Evolutionary conservation across 2,888 invertebrate genomes (phyloP).

Genomic region (Agonum fuliginosum): DNA sequence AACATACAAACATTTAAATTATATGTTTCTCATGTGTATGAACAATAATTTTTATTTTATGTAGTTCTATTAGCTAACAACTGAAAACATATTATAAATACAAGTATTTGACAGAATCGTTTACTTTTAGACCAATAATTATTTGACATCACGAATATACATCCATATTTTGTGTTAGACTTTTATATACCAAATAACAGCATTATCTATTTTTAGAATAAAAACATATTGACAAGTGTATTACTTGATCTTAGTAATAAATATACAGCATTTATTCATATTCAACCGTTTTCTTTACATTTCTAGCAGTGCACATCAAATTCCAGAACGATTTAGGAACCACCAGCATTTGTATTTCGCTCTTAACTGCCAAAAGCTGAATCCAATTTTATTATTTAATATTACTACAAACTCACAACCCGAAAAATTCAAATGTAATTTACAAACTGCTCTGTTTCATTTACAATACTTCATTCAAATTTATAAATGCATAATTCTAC

Average conservation of each 20-base stretch:
- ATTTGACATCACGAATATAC: constrained; percentile 59
- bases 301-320: constrained; percentile 24
- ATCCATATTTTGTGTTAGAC: constrained; percentile 57
- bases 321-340: constrained; percentile 57
- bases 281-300: constrained; percentile 6
- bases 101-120: constrained; percentile 55
- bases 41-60: constrained; percentile 45
- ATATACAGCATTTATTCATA: constrained; percentile 40
- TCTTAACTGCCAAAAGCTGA: neutral
- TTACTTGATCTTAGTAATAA: constrained; percentile 38
- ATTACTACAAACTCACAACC: too few relatives aligned
- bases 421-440: too few relatives aligned
- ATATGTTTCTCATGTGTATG: constrained; percentile 52
- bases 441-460: neutral
- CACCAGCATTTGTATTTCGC: constrained; percentile 43
- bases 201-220: constrained; percentile 53
- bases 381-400: neutral
- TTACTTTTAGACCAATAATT: constrained; percentile 57
- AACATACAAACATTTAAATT: constrained; percentile 56
- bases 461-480: neutral
- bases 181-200: constrained; percentile 58
- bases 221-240: constrained; percentile 54
- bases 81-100: constrained; percentile 56
- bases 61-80: constrained; percentile 49
- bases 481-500: neutral